Percentiles rank a stretch among this genome's conserved stretches.
Conservation (phyloP, 2,113 vertebrate species). For the Sebastes schlegelii region DNA sequence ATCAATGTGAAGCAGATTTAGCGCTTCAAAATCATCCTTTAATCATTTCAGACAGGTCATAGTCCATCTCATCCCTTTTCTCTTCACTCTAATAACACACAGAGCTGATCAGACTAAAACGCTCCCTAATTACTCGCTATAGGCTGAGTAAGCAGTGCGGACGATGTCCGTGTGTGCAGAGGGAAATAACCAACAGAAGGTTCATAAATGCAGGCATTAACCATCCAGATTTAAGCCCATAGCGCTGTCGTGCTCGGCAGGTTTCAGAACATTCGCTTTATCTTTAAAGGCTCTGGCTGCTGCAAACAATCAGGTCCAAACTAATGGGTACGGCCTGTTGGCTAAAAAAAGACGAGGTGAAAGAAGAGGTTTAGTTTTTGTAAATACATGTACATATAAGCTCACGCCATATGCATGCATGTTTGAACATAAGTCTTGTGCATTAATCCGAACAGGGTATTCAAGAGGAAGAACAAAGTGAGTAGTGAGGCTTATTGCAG, state of each 20-base stretch:
- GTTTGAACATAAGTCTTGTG: conserved; percentile 12
- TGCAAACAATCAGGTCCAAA: conserved; percentile 60
- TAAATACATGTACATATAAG: background rate
- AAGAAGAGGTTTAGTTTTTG: conserved; percentile 31
- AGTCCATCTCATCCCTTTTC: conserved; percentile 47
- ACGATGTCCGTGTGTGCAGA: conserved; percentile 57
- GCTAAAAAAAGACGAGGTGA: conserved; percentile 25
- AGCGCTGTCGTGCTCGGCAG: conserved; percentile 45
- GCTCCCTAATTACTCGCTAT: conserved; percentile 67
- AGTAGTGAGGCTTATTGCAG: conserved; percentile 28
- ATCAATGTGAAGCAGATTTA: conserved; percentile 61
- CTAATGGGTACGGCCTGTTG: conserved; percentile 25
- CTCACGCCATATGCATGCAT: conserved; percentile 9
- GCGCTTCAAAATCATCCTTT: conserved; percentile 47
- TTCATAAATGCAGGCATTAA: conserved; percentile 73
- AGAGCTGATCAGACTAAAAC: conserved; percentile 64
- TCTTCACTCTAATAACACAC: conserved; percentile 33
- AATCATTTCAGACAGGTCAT: conserved; percentile 49
- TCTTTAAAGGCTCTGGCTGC: conserved; percentile 58
- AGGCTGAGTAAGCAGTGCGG: conserved; percentile 76
- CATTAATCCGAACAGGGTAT: conserved; percentile 40
- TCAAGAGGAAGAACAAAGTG: conserved; percentile 36
- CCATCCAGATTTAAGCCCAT: conserved; percentile 71
- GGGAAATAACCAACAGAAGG: conserved; percentile 74
- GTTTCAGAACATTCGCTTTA: conserved; percentile 64